Conservation (phyloP, 2,113 vertebrate species). For the Dicerorhinus sumatrensis region DNA sequence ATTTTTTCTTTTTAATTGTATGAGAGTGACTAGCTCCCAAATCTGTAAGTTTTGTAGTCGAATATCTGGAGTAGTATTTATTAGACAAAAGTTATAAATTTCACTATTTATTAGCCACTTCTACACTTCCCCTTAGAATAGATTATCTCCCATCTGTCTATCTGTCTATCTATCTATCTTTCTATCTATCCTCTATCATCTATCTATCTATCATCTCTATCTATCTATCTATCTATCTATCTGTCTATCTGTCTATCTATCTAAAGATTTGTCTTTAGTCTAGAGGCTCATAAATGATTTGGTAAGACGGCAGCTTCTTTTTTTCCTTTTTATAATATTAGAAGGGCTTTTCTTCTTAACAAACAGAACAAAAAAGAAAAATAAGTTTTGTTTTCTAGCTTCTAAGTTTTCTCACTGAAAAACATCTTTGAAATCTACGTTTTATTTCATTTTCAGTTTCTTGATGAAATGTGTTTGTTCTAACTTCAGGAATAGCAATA, state of each 20-base stretch:
- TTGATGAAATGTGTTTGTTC: conserved; percentile 53
- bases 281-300: conserved; percentile 84
- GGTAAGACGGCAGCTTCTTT: conserved; percentile 43
- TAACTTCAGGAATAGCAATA: background rate
- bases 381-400: conserved; percentile 45
- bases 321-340: background rate
- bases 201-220: background rate
- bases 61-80: conserved; percentile 79
- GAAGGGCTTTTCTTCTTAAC: background rate
- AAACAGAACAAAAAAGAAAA: background rate
- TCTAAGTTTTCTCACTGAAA: conserved; percentile 62
- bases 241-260: background rate
- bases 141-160: background rate
- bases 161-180: background rate
- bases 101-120: conserved; percentile 79
- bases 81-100: conserved; percentile 77
- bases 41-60: conserved; percentile 78
- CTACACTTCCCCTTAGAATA: conserved; percentile 39
- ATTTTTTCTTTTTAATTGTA: background rate
- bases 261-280: conserved; percentile 81
- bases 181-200: background rate
- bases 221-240: background rate
- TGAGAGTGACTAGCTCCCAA: conserved; percentile 2
- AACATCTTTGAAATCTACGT: conserved; percentile 64
- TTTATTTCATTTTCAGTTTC: conserved; percentile 53